Conservation (phyloP, 2,888 invertebrate genomes). For the Lasius platythorax region DNA sequence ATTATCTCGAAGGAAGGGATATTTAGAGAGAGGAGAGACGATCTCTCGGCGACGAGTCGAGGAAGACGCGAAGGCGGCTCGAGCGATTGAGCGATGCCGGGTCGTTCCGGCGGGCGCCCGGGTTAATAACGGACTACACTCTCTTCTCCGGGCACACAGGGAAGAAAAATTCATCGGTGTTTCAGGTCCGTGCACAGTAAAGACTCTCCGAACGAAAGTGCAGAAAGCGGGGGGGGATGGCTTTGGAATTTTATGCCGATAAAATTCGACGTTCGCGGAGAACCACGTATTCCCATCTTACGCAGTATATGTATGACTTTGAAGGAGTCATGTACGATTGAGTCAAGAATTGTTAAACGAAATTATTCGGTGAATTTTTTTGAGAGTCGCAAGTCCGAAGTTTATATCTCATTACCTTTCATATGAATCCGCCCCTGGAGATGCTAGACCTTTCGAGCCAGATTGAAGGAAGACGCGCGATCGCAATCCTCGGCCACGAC, state of each 20-base stretch:
- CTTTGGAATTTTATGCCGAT: neutral
- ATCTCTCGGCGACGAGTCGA: constrained; percentile 37
- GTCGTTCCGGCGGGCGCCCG: constrained; percentile 70
- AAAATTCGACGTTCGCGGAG: neutral
- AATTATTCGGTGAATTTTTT: neutral
- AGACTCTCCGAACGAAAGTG: neutral
- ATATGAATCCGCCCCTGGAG: neutral
- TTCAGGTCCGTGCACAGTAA: constrained; percentile 21
- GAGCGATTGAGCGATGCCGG: constrained; percentile 70
- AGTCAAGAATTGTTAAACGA: neutral
- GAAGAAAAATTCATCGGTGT: constrained; percentile 52
- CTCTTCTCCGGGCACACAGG: constrained; percentile 4
- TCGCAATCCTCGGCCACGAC: constrained; percentile 58
- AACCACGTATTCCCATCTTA: neutral
- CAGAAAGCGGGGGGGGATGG: neutral
- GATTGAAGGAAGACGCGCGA: constrained; percentile 33
- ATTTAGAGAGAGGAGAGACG: constrained; percentile 41
- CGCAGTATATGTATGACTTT: neutral
- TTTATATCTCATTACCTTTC: neutral
- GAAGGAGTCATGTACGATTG: neutral
- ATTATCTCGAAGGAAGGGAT: constrained; percentile 21
- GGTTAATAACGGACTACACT: constrained; percentile 69
- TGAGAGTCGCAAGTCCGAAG: no score
- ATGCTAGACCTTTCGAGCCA: neutral
- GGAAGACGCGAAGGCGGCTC: constrained; percentile 47